These are phyloP conservation scores for Florisuga fusca DNA, from an alignment of 2,797 vertebrate genomes.

Conservation along the genomic window DNA sequence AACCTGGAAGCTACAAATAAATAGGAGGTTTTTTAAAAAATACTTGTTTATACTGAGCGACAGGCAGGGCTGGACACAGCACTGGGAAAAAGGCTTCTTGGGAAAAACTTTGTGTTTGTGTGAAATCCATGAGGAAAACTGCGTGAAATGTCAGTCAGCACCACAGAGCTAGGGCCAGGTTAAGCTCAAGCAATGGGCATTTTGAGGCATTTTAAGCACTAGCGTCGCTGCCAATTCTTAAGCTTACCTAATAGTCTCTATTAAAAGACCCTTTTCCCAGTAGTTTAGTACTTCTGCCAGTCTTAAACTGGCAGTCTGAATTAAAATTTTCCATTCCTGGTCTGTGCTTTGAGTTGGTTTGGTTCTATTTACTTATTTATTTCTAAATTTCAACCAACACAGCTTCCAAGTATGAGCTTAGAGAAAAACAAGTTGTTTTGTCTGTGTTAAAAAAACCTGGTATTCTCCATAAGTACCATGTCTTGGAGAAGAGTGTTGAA, in stretches of 20 bases:
- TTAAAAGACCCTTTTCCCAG: background rate
- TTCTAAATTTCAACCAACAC: slow-evolving; percentile 12
- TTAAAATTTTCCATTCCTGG: slow-evolving; percentile 25
- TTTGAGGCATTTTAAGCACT: slow-evolving; percentile 18
- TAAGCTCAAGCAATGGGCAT: background rate
- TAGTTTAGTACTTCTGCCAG: background rate
- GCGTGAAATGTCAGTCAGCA: background rate
- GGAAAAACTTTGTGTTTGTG: background rate
- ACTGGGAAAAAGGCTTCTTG: background rate
- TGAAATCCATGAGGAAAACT: background rate
- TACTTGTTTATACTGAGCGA: background rate
- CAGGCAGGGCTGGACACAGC: background rate
- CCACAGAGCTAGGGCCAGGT: background rate
- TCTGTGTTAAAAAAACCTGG: background rate
- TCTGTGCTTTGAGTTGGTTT: background rate
- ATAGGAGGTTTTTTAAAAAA: background rate
- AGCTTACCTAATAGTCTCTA: slow-evolving; percentile 29
- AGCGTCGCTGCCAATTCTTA: slow-evolving; percentile 13
- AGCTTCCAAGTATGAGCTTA: slow-evolving; percentile 38
- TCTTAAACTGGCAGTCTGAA: background rate
- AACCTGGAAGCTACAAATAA: background rate
- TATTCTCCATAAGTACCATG: background rate
- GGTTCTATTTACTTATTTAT: slow-evolving; percentile 17
- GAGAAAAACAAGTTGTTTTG: slow-evolving; percentile 56
- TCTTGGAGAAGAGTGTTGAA: background rate